Conservation (phyloP, 2,888 invertebrate species). For the Trachelus stipa region DNA sequence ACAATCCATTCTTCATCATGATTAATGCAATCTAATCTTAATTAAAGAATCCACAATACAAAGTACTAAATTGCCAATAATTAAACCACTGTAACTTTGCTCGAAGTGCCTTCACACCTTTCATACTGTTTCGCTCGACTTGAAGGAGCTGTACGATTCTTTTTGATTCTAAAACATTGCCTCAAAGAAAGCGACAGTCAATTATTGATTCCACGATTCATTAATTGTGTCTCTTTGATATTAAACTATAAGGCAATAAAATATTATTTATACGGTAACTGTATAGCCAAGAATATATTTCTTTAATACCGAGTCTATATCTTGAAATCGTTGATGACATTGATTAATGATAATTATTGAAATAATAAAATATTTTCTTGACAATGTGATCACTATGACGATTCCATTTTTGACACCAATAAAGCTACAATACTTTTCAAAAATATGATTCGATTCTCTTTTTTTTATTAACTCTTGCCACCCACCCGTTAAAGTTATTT, state of each 20-base stretch:
- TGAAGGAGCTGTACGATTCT: neutral
- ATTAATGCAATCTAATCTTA: neutral
- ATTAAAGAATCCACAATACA: neutral
- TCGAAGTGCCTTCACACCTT: neutral
- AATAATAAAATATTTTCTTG: conserved; percentile 21
- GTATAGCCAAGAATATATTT: conserved; percentile 30
- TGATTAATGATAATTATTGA: conserved; percentile 28
- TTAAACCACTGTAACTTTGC: neutral
- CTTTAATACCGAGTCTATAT: conserved; percentile 26
- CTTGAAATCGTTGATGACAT: conserved; percentile 21
- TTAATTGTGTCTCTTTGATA: conserved; percentile 1
- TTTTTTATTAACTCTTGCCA: neutral
- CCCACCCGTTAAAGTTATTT: neutral
- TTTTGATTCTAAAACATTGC: neutral
- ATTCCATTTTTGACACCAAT: conserved; percentile 40
- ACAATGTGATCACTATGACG: conserved; percentile 35
- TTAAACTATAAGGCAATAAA: neutral
- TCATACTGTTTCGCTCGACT: neutral
- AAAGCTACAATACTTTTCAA: conserved; percentile 45
- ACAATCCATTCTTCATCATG: neutral
- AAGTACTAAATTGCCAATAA: neutral
- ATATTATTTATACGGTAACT: neutral
- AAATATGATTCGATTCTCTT: conserved; percentile 8
- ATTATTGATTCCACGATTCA: neutral
- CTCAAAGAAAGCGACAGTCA: neutral